phyloP scores from a whole-genome alignment of 2,797 vertebrate genomes.

The Poeciliopsis infans region DNA sequence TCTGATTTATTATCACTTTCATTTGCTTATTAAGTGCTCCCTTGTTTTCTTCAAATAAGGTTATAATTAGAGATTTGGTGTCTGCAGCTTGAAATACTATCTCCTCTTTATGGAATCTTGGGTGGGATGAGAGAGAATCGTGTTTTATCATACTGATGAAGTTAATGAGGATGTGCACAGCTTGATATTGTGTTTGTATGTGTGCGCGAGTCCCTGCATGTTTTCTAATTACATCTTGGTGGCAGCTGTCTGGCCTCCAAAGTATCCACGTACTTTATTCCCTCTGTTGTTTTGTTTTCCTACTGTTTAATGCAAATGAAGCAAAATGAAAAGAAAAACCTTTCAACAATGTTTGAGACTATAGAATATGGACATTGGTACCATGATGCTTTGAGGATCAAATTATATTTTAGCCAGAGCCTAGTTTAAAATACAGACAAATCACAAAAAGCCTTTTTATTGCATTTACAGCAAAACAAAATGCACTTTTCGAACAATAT shows the following conservation, averaged over 20 bases:
- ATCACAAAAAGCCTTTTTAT: background rate
- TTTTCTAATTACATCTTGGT: conserved; percentile 72
- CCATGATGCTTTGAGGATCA: background rate
- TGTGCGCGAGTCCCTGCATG: conserved; percentile 64
- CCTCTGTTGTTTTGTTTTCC: conserved; percentile 67
- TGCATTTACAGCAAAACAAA: background rate
- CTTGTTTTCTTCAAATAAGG: conserved; percentile 87
- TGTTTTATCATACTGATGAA: conserved; percentile 78
- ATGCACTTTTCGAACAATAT: background rate
- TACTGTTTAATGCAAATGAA: conserved; percentile 63
- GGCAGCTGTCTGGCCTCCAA: conserved; percentile 71
- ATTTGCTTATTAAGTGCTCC: conserved; percentile 84
- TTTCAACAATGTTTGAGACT: conserved; percentile 21
- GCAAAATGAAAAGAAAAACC: conserved; percentile 23
- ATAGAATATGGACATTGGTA: background rate
- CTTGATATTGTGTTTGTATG: conserved; percentile 76
- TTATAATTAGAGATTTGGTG: conserved; percentile 84
- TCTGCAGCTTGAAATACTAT: conserved; percentile 79
- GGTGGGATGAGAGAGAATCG: conserved; percentile 74
- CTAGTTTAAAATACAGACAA: background rate
- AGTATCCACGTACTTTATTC: conserved; percentile 58
- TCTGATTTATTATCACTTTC: conserved; percentile 82
- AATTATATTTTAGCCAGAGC: background rate
- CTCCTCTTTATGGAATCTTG: conserved; percentile 77
- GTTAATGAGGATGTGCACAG: conserved; percentile 81